phyloP scores from a whole-genome alignment of 2,888 invertebrate genomes.

The Sinhomidia bicolor region DNA sequence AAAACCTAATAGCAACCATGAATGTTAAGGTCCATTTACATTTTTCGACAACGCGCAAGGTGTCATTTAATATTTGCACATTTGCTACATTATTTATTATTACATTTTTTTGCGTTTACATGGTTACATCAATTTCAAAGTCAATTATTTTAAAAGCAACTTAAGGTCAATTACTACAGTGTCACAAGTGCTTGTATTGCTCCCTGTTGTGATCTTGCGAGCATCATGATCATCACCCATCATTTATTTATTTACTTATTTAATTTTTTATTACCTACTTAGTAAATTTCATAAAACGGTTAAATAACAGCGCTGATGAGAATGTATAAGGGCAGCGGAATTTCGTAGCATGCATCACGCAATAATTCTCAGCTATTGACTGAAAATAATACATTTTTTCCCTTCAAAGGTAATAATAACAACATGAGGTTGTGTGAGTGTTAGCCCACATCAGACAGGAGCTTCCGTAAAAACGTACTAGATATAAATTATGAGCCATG shows the following conservation, averaged over 20 bases:
- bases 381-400: neutral
- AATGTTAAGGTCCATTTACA: neutral
- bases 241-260: no score
- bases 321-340: neutral
- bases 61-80: neutral
- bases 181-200: neutral
- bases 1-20: neutral
- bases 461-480: neutral
- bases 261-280: neutral
- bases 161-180: neutral
- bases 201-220: neutral
- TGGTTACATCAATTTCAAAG: neutral
- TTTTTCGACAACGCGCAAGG: neutral
- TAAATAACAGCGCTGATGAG: neutral
- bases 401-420: neutral
- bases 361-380: neutral
- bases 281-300: constrained; percentile 24
- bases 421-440: neutral
- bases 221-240: no score
- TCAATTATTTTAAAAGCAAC: constrained; percentile 21
- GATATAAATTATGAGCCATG: neutral
- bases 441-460: neutral
- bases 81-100: neutral
- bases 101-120: neutral
- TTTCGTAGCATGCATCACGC: constrained; percentile 31